Percentiles rank a stretch among this genome's conserved stretches.
phyloP scores from a whole-genome alignment of 2,113 vertebrate species.

The Dermatemys mawii region DNA sequence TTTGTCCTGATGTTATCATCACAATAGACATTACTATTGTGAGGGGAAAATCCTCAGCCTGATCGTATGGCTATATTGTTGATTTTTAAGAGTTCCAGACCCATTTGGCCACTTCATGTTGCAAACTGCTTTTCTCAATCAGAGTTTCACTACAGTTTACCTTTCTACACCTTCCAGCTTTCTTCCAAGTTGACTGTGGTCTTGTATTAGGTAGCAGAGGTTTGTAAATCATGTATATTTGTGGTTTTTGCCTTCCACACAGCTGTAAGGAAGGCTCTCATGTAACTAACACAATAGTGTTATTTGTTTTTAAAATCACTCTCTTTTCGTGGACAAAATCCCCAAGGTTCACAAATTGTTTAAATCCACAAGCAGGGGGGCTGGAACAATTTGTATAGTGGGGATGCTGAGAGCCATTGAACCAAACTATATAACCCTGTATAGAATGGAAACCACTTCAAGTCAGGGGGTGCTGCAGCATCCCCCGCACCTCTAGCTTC shows the following conservation, averaged over 20 bases:
- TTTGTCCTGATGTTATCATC: neutral
- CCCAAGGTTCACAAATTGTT: neutral
- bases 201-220: slow-evolving; percentile 5
- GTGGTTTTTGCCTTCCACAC: neutral
- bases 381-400: too few species aligned
- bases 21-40: rapidly evolving
- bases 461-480: too few species aligned
- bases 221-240: neutral
- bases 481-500: too few species aligned
- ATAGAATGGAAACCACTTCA: too few species aligned
- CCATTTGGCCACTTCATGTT: neutral
- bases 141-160: neutral
- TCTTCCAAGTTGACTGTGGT: neutral
- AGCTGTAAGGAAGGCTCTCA: slow-evolving; percentile 3
- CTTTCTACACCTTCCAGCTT: slow-evolving; percentile 5
- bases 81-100: neutral
- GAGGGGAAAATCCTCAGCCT: neutral
- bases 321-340: neutral
- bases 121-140: neutral
- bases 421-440: too few species aligned
- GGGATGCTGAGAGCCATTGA: too few species aligned
- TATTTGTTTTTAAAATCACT: neutral
- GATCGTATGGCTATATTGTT: neutral
- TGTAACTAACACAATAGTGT: neutral
- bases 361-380: neutral